Percentiles rank a stretch among this genome's conserved stretches.
These are phyloP conservation scores for Dendronephthya gigantea DNA, from an alignment of 64 coral and sea anemone species.

Conservation along the genomic window DNA sequence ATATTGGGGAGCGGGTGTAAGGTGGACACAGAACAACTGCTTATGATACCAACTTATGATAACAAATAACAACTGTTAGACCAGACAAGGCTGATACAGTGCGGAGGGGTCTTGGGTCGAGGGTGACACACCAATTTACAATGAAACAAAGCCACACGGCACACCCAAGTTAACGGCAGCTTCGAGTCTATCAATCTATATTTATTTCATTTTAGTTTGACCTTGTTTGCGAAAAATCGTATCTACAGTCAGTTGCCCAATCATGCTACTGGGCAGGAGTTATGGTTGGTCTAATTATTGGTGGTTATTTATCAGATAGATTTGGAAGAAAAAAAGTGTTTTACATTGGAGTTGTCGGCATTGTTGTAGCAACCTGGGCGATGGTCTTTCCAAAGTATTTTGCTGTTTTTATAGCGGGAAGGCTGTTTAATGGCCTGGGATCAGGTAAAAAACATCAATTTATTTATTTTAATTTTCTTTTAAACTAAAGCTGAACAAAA, in stretches of 20 bases:
- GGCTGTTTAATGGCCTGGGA: background rate
- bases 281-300: background rate
- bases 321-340: background rate
- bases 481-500: too few species aligned
- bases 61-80: too few species aligned
- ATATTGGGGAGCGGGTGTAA: too few species aligned
- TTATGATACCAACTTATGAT: too few species aligned
- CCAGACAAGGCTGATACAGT: too few species aligned
- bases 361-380: background rate
- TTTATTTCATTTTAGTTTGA: background rate
- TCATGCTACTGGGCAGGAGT: background rate
- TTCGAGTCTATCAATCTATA: too few species aligned
- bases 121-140: too few species aligned
- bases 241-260: background rate
- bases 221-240: constrained; percentile 1
- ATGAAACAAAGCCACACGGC: too few species aligned
- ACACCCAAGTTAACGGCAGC: too few species aligned
- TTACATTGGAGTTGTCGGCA: background rate
- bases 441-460: background rate
- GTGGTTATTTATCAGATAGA: background rate
- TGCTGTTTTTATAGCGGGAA: background rate
- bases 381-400: constrained; percentile 7
- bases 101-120: too few species aligned
- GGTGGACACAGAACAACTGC: too few species aligned
- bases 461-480: too few species aligned